Evolutionary conservation across 1,140 invertebrate genomes (phyloP).

Genomic region (Drosophila carrolli): DNA sequence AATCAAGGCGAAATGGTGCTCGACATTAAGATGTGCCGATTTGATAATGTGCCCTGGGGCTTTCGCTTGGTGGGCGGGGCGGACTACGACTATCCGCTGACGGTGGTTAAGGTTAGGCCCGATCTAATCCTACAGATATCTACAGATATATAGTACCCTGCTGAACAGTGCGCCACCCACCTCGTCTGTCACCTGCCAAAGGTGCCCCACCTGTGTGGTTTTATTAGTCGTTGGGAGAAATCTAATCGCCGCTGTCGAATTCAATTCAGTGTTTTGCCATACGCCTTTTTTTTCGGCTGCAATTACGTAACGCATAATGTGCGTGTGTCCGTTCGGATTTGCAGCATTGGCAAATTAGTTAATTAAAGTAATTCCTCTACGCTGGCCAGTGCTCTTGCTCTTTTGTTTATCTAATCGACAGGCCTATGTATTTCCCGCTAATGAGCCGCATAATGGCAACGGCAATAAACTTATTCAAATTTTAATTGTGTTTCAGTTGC

Average conservation of each 20-base stretch:
- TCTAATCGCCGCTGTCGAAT: background rate
- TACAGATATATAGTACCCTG: background rate
- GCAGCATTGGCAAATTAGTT: constrained; percentile 72
- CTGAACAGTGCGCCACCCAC: constrained; percentile 1
- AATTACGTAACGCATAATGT: constrained; percentile 47
- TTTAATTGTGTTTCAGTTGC: constrained; percentile 61
- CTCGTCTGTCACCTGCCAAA: constrained; percentile 45
- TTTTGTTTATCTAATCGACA: constrained; percentile 62
- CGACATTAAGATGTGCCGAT: constrained; percentile 87
- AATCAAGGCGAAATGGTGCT: constrained; percentile 84
- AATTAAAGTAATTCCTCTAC: constrained; percentile 66
- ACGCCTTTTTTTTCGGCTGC: constrained; percentile 1
- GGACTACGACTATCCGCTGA: constrained; percentile 92
- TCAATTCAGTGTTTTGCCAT: constrained; percentile 16
- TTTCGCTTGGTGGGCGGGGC: constrained; percentile 94
- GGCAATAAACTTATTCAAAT: constrained; percentile 70
- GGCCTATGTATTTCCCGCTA: constrained; percentile 55
- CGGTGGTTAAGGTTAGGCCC: constrained; percentile 90
- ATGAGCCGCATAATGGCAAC: constrained; percentile 72
- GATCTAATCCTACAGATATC: constrained; percentile 13
- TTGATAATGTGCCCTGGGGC: constrained; percentile 91
- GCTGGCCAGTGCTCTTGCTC: background rate
- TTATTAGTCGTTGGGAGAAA: background rate
- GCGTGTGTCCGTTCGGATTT: constrained; percentile 47
- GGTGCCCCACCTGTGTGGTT: constrained; percentile 15